Evolutionary conservation across 1,140 invertebrate genomes (phyloP), one percentile per base, ranked within the genome.

Genomic region (Parapsyche elsis): DNA sequence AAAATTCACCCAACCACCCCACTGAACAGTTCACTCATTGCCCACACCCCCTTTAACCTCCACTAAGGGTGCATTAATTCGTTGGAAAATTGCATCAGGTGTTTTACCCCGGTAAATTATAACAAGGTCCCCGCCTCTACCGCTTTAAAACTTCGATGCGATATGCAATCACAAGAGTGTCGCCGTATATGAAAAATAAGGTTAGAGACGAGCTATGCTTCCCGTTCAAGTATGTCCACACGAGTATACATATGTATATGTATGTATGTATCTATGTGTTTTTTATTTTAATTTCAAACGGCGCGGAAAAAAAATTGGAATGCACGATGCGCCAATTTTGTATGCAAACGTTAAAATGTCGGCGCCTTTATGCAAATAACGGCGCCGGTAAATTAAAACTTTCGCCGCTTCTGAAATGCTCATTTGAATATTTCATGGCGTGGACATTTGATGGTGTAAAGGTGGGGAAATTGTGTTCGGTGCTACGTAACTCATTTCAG

Each of bases 51-150:
- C 30, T 38, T 38, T 7, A 64, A 2, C n/a, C 16, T 24, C 23
- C 71, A 73, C 38, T 30, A 73, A 73, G 71, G 21, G 71, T 73
- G 71, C 71, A 73, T 44, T 73, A 73, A 73, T 73, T 73, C 38
- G 26, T 73, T n/a, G 26, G 7, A 73, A 73, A 73, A 67, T 67
- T 67, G 64, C 64, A 67, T 67, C 64, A 73, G 71, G 71, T 73
- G 71, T 73, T 44, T 73, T 73, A 38, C 19, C 64, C 64, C 24
- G 16, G 64, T 67, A 67, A 38, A 67, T 67, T 67, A 7, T 67
- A 67, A 67, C 64, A 67, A 67, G 5, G 23, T 67, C 21, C 30
- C 30, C 30, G 30, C 2, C 30, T 38, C 30, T 38, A 38, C 30
- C 1, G 7, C 30, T 4, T 38, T 38, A 38, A 38, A 38, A 38